Conservation (phyloP, 2,797 vertebrate species). For the Rhabdophis nuchalis region DNA sequence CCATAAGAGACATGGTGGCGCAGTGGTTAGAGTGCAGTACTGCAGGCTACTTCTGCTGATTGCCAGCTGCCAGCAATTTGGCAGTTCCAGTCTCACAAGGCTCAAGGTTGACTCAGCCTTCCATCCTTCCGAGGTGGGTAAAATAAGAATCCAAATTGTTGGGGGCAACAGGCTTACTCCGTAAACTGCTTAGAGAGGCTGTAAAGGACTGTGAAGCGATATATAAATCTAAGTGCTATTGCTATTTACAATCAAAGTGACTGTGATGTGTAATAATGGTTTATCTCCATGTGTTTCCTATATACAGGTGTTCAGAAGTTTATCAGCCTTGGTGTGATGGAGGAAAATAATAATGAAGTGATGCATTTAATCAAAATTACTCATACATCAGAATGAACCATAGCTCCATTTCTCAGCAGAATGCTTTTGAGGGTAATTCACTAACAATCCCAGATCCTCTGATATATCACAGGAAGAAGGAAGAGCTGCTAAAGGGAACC, state of each 20-base stretch:
- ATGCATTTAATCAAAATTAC: not conserved
- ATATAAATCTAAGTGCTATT: too few relatives aligned
- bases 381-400: not conserved
- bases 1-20: not conserved
- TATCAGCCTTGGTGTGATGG: not conserved
- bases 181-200: too few relatives aligned
- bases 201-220: too few relatives aligned
- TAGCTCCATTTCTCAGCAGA: not conserved
- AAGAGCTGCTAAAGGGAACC: not conserved
- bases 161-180: too few relatives aligned
- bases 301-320: not conserved
- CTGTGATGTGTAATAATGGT: not conserved
- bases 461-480: not conserved
- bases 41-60: too few relatives aligned
- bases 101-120: too few relatives aligned
- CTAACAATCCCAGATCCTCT: not conserved
- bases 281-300: not conserved
- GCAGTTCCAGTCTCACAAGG: too few relatives aligned
- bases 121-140: too few relatives aligned
- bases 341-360: not conserved
- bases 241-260: not conserved
- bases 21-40: too few relatives aligned
- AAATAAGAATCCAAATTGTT: too few relatives aligned
- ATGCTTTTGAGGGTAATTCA: not conserved
- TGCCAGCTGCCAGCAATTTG: too few relatives aligned